Evolutionary conservation across 2,888 invertebrate genomes (phyloP), one percentile per base, ranked within the genome.

Genomic region (Caenorhabditis sinica): DNA sequence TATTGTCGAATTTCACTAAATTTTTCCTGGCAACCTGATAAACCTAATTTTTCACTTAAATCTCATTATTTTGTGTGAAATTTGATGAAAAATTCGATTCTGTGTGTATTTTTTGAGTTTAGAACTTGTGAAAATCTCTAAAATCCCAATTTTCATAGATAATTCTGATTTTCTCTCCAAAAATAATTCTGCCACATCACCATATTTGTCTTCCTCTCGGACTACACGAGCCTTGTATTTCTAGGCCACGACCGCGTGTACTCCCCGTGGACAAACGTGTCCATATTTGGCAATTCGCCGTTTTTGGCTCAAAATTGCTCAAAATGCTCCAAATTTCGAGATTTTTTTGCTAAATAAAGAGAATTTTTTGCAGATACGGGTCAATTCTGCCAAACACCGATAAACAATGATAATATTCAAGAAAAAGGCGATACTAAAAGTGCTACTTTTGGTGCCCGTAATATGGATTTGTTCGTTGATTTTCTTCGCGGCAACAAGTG

Each of bases 391-490:
- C 77, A 33, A 51, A 23, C 28, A 61, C 6, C 40, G 3, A 40
- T 13, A 40, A 40, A 69, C 58, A 4, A 82, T 84, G 84, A 60
- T 84, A 30, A 68, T 84, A 51, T 66, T 84, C 72, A 84, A 84
- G 72, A 84, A 84, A 49, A 84, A 84, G 58, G 84, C 74, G 40
- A 77, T 85, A 51, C 28, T 91, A 65, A 90, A 91, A 79, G 33
- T 92, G 45, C 74, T 92, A 11, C 82, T 92, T 30, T 76, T 92
- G 43, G 85, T 92, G 28, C 92, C 92, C n/a, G 87, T 91, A 11
- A 82, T 91, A 11, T 92, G 92, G 92, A 83, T 92, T 25, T 86
- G 88, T 23, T 89, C 91, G 8, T 83, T 92, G 23, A 88, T 92
- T 56, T 89, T 89, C 69, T 90, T 91, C 74, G 89, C 91, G 20